Evolutionary conservation across 2,888 invertebrate genomes (phyloP), one percentile per base, ranked within the genome.

Genomic region (Embidobia sp.): DNA sequence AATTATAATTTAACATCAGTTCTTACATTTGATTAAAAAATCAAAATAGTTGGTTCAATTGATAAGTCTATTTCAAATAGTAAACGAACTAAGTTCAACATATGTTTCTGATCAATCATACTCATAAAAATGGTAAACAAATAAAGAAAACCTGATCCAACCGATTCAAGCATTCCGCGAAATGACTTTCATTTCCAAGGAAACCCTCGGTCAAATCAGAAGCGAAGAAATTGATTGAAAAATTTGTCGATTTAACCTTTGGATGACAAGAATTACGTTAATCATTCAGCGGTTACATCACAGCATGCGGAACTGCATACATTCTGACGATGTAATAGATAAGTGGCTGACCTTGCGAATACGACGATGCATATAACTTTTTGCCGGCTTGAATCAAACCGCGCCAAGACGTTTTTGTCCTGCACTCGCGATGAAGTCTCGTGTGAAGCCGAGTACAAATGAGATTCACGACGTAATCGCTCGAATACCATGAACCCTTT

Each of bases 221-320:
- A 13, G 29, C 7, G 33, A 33, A 27, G 64, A 55, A 67, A 67
- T 48, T 27, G 8, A 55, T 42, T 40, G 51, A 49, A 46, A 55
- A 57, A 67, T 37, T 57, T 8, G 48, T 16, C 18, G 48, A 29
- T 33, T 59, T 69, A 76, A 82, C 81, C 79, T 78, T 64, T 35
- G 80, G 80, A 83, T 82, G 80, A 80, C 79, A 79, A 81, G 78
- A 80, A 82, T 85, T 83, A 83, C 80, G 78, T 78, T 82, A 84
- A 81, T 83, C 80, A 66, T 33, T 44, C 27, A 49, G 57, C 73
- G 72, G 67, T 86, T 85, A 82, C 85, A 84, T 86, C 85, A 85
- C 72, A 82, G 80, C 81, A 85, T 81, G 83, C 85, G 84, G 84
- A 86, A 86, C 82, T 84, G 78, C 81, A 80, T 75, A 76, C 79